A percentile compares a stretch with the other conserved stretches of the same genome.
Conservation (phyloP, 1,140 invertebrate species). For the Nautilus pompilius region DNA sequence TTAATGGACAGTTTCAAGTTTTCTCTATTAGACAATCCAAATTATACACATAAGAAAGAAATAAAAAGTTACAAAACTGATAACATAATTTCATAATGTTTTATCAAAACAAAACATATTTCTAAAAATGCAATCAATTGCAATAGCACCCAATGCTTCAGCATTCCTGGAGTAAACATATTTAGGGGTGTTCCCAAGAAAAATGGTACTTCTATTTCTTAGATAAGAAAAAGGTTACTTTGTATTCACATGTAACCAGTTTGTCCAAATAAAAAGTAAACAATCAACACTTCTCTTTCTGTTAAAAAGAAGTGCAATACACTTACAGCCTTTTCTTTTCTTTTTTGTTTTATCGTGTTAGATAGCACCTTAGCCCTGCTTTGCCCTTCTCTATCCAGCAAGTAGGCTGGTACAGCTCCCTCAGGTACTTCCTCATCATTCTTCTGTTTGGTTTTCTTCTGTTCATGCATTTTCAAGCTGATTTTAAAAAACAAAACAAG, state of each 20-base stretch:
- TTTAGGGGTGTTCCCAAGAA: too few relatives aligned
- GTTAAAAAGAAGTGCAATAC: too few relatives aligned
- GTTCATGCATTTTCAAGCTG: conserved; percentile 59
- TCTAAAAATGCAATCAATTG: too few relatives aligned
- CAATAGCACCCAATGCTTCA: too few relatives aligned
- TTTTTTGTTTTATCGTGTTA: conserved; percentile 99
- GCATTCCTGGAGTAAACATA: too few relatives aligned
- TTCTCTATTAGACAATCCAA: too few relatives aligned
- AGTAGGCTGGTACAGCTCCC: conserved; percentile 92
- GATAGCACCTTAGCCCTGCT: conserved; percentile 91
- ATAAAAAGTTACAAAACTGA: background rate
- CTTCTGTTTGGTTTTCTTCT: conserved; percentile 74
- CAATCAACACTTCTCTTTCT: too few relatives aligned
- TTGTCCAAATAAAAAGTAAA: too few relatives aligned
- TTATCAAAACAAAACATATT: background rate
- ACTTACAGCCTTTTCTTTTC: conserved; percentile 91
- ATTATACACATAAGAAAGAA: background rate
- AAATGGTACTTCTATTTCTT: too few relatives aligned
- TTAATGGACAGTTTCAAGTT: too few relatives aligned
- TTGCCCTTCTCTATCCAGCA: conserved; percentile 95
- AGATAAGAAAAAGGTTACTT: too few relatives aligned
- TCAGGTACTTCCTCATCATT: conserved; percentile 75
- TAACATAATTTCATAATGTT: background rate
- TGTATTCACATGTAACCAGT: too few relatives aligned
- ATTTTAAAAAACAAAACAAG: conserved; percentile 1